Evolutionary conservation across 2,888 invertebrate species (phyloP).

Genomic region (Agrotis segetum): DNA sequence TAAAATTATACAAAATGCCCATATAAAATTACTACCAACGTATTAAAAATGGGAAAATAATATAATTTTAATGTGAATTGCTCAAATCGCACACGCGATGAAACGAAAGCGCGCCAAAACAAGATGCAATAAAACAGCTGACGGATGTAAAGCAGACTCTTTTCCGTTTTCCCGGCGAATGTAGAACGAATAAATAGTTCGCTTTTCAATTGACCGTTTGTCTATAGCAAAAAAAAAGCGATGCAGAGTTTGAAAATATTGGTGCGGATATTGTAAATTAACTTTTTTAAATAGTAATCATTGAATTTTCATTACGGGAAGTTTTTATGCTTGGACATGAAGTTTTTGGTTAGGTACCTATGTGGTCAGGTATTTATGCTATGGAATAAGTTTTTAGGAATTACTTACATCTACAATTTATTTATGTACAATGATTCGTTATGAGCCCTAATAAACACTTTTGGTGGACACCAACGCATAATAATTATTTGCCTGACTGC

Average conservation of each 20-base stretch:
- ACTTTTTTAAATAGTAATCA: not conserved
- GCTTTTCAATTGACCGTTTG: conserved; percentile 26
- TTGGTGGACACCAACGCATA: too few species aligned
- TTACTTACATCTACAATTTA: too few species aligned
- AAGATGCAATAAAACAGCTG: conserved; percentile 17
- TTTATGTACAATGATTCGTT: too few species aligned
- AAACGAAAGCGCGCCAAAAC: conserved; percentile 6
- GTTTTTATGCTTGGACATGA: not conserved
- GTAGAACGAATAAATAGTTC: conserved; percentile 17
- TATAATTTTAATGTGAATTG: not conserved
- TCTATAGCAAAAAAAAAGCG: not conserved
- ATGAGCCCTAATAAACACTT: too few species aligned
- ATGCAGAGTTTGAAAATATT: conserved; percentile 19
- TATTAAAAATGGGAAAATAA: not conserved
- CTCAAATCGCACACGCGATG: not conserved
- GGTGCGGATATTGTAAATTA: not conserved
- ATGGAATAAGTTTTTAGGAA: not conserved
- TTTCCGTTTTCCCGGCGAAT: conserved; percentile 19
- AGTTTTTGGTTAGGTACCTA: not conserved
- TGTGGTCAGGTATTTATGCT: not conserved
- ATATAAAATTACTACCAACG: not conserved
- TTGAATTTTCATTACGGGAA: not conserved
- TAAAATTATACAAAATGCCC: not conserved
- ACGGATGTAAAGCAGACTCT: conserved; percentile 9
- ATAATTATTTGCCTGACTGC: too few species aligned